phyloP scores from a whole-genome alignment of 2,797 vertebrate species.

The Crocidura indochinensis region DNA sequence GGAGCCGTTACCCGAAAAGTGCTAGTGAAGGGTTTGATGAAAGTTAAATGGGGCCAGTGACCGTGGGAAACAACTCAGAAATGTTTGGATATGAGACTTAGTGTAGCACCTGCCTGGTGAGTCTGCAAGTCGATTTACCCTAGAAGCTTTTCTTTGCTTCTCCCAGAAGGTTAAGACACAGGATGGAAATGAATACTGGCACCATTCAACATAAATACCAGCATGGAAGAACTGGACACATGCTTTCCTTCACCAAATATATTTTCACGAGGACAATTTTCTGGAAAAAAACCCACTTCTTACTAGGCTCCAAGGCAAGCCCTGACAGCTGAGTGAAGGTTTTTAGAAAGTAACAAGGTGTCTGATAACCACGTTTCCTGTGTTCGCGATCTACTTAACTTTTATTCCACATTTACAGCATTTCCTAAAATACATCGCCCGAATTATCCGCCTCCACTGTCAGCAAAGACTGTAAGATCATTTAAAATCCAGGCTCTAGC shows the following conservation, averaged over 20 bases:
- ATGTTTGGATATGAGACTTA: too few relatives aligned
- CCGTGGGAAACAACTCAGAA: neutral
- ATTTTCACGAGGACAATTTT: conserved; percentile 75
- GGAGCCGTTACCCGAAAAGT: neutral
- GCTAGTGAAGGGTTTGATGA: neutral
- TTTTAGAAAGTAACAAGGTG: conserved; percentile 74
- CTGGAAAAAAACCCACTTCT: neutral
- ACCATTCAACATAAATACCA: conserved; percentile 71
- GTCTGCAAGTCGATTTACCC: neutral
- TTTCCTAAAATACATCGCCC: conserved; percentile 84
- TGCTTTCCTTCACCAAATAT: conserved; percentile 79
- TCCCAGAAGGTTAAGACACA: neutral
- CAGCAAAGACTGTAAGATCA: conserved; percentile 81
- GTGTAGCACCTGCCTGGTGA: too few relatives aligned
- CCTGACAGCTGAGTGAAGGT: conserved; percentile 61
- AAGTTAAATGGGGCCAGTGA: neutral
- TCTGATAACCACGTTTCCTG: conserved; percentile 76
- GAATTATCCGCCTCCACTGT: conserved; percentile 80
- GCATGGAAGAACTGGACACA: conserved; percentile 43
- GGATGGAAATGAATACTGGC: conserved; percentile 10
- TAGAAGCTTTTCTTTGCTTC: conserved; percentile 7
- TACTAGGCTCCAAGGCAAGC: neutral
- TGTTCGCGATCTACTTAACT: conserved; percentile 82
- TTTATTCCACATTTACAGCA: conserved; percentile 82
- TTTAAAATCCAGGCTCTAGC: conserved; percentile 74